Evolutionary conservation across 2,797 vertebrate genomes (phyloP).

Genomic region (Oryzias dopingdopingensis): DNA sequence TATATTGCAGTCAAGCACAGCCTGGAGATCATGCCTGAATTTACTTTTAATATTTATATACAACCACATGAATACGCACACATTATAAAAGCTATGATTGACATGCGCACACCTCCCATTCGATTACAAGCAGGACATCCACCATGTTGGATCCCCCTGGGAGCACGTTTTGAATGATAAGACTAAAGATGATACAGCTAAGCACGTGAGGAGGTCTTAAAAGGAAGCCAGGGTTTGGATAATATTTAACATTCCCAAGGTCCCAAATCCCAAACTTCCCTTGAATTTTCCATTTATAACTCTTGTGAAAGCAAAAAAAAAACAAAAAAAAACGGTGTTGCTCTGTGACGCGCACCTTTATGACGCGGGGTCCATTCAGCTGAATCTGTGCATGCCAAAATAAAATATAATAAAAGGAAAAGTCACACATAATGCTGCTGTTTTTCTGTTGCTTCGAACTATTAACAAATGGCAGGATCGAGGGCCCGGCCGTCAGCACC

Average conservation of each 20-base stretch:
- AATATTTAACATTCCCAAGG: slow-evolving; percentile 74
- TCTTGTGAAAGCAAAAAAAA: slow-evolving; percentile 51
- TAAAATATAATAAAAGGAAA: background rate
- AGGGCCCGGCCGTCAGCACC: slow-evolving; percentile 39
- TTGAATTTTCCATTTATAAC: slow-evolving; percentile 53
- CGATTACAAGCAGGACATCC: slow-evolving; percentile 67
- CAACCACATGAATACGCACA: slow-evolving; percentile 71
- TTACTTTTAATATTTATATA: slow-evolving; percentile 63
- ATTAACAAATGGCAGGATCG: slow-evolving; percentile 41
- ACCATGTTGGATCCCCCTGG: slow-evolving; percentile 61
- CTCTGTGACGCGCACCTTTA: slow-evolving; percentile 57
- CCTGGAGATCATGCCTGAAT: slow-evolving; percentile 63
- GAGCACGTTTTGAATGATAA: slow-evolving; percentile 53
- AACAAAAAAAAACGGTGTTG: slow-evolving; percentile 47
- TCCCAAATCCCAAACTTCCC: slow-evolving; percentile 58
- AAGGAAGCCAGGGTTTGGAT: slow-evolving; percentile 49
- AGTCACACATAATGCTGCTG: slow-evolving; percentile 48
- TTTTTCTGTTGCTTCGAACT: slow-evolving; percentile 39
- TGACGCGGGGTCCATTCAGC: slow-evolving; percentile 70
- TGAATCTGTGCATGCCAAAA: slow-evolving; percentile 20
- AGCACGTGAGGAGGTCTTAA: slow-evolving; percentile 49
- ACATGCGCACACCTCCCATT: slow-evolving; percentile 64
- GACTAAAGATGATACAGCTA: slow-evolving; percentile 60
- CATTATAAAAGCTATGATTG: slow-evolving; percentile 64
- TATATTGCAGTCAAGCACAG: slow-evolving; percentile 65